phyloP scores from a whole-genome alignment of 2,797 vertebrate species.

The Eulemur albifrons region DNA sequence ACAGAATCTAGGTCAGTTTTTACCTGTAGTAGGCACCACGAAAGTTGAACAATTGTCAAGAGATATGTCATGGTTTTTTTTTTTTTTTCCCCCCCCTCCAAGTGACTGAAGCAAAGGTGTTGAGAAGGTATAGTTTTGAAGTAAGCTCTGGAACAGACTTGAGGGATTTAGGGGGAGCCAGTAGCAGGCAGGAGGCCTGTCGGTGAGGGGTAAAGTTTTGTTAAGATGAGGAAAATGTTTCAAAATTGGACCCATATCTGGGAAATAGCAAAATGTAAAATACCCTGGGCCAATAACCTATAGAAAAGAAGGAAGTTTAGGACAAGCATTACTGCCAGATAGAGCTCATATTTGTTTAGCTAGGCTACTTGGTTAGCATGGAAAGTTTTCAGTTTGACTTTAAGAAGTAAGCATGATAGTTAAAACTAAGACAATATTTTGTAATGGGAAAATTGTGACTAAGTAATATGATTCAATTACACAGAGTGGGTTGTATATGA shows the following conservation, averaged over 20 bases:
- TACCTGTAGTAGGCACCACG: background rate
- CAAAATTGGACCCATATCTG: background rate
- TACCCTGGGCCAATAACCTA: background rate
- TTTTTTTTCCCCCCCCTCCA: background rate
- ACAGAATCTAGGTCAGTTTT: background rate
- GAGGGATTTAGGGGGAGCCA: background rate
- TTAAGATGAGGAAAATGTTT: background rate
- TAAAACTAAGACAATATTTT: constrained; percentile 71
- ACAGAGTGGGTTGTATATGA: background rate
- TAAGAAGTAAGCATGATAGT: constrained; percentile 49
- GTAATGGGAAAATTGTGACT: constrained; percentile 35
- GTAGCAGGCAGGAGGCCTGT: background rate
- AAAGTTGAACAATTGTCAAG: background rate
- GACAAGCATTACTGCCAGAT: background rate
- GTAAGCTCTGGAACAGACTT: background rate
- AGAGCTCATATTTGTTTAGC: background rate
- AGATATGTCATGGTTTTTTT: background rate
- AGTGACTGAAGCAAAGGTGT: background rate
- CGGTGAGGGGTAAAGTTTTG: background rate
- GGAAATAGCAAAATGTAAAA: background rate
- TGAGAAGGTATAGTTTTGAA: background rate
- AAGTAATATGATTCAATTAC: constrained; percentile 58
- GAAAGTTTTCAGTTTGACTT: constrained; percentile 50
- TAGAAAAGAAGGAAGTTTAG: background rate
- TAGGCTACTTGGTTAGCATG: background rate